A percentile compares a stretch with the other conserved stretches of the same genome.
Evolutionary conservation across 2,113 vertebrate species (phyloP).

Genomic region (Meleagris gallopavo): DNA sequence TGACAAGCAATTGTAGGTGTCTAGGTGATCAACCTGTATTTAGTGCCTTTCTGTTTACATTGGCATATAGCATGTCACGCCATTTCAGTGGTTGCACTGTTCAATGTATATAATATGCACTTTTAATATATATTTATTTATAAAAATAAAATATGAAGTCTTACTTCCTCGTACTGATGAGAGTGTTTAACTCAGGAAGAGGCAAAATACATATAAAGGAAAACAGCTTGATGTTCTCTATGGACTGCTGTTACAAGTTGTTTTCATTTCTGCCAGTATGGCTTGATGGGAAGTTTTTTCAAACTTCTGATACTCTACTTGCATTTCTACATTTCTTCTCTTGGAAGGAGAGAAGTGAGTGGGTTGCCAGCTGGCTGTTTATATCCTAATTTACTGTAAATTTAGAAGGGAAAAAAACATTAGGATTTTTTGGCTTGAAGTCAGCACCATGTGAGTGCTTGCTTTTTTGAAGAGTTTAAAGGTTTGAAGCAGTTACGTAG

Average conservation of each 20-base stretch:
- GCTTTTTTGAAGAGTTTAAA: not conserved
- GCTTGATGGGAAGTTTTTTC: not conserved
- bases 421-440: not conserved
- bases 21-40: not conserved
- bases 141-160: not conserved
- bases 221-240: not conserved
- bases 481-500: not conserved
- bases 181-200: not conserved
- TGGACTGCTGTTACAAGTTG: not conserved
- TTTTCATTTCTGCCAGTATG: not conserved
- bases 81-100: not conserved
- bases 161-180: not conserved
- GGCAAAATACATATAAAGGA: not conserved
- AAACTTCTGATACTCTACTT: not conserved
- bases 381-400: not conserved
- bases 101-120: not conserved
- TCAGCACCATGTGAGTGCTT: rapidly evolving
- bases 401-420: not conserved
- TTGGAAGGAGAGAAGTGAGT: not conserved
- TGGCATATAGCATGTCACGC: not conserved
- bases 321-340: not conserved
- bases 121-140: not conserved
- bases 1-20: not conserved
- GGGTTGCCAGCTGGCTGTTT: not conserved
- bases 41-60: not conserved